Evolutionary conservation across 2,113 vertebrate genomes (phyloP), one percentile per base, ranked within the genome.

Genomic region (Verasper variegatus): DNA sequence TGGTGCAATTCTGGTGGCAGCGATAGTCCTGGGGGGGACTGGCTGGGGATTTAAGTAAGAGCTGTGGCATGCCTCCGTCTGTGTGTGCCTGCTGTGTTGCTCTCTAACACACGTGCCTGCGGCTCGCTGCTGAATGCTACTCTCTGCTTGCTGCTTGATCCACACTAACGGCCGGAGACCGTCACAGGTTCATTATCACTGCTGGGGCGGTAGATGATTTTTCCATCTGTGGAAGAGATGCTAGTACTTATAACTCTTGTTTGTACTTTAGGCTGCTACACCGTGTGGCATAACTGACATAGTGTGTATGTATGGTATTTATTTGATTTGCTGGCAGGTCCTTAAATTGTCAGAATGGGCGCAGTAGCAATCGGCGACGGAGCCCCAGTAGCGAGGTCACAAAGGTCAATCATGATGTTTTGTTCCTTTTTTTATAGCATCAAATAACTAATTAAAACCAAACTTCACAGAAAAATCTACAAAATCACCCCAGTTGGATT

Each of bases 11-110:
- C 95, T 99, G 84, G 91, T 99, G 80, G 98, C 95, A 79, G 97
- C 98, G 88, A 98, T 99, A 91, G 96, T 99, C 92, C 95, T 99
- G 69, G 98, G 98, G 47, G 98, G 98, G 83, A 99, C 98, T 42
- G 98, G 98, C 92, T 99, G 98, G 98, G 98, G 98, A 92, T 99
- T 99, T 95, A 99, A 99, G 98, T 99, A 98, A 98, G 97, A 93
- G 70, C 88, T 80, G 56, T 85, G 69, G 82, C 89, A 83, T 89
- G 81, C 70, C 68, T 87, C 76, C 59, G 2, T 88, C 62, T 87
- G 75, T 84, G 68, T 84, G 78, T 67, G 75, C 84, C 55, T 82
- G 77, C 76, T 42, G 37, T 79, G 76, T 72, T 24, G 60, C 76
- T 87, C 64, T 81, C 82, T 77, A 57, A 73, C 70, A 37, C 79